A percentile compares a stretch with the other conserved stretches of the same genome.
Evolutionary conservation across 64 coral and sea anemone genomes (phyloP).

Genomic region (Pocillopora damicornis): DNA sequence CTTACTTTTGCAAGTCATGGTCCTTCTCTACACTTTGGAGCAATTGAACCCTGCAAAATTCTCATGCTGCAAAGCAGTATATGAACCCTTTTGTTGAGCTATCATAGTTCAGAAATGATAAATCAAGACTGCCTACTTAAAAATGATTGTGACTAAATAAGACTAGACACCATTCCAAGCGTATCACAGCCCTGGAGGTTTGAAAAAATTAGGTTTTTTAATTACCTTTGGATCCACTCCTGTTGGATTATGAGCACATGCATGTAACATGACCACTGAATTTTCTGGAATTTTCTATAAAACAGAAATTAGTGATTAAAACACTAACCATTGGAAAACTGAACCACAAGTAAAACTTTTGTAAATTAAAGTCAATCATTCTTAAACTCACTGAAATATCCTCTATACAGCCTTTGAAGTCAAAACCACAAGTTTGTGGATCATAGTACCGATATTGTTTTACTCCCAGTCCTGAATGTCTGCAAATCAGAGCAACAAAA

Average conservation of each 20-base stretch:
- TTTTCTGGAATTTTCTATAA: conserved; percentile 85
- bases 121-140: no score
- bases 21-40: no score
- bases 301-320: background rate
- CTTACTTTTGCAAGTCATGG: no score
- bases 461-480: conserved; percentile 63
- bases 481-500: background rate
- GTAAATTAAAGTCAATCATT: no score
- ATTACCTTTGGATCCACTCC: conserved; percentile 96
- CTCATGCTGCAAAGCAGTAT: no score
- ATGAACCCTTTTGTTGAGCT: no score
- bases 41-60: no score
- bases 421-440: conserved; percentile 89
- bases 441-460: conserved; percentile 92
- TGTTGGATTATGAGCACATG: conserved; percentile 98
- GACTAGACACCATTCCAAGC: no score
- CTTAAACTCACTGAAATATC: conserved; percentile 76
- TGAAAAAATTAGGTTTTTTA: no score
- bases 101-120: no score
- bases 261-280: conserved; percentile 83
- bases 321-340: background rate
- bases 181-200: no score
- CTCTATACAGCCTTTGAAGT: conserved; percentile 91
- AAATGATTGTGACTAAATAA: no score
- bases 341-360: background rate